Base-by-base conservation (phyloP, 2,888 invertebrate genomes). In the Nephrotoma appendiculata region DNA sequence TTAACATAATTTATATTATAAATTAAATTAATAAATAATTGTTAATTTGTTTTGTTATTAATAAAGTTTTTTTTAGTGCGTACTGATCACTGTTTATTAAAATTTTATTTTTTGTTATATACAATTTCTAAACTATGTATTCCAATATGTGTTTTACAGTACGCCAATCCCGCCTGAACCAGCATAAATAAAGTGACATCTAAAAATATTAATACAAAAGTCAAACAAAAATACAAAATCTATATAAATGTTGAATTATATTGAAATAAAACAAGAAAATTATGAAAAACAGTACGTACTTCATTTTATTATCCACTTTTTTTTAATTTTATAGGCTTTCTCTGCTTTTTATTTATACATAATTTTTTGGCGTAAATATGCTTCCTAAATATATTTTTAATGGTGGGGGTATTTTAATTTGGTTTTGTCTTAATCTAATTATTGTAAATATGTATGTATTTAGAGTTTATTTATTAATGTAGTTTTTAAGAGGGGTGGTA, bases 131-230 rank as follows among this genome's bases (percentile, higher is more conserved):
- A 44, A 86, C 87, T 84, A 87, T 84, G 43, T 86, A 84, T 86
- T 71, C 86, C 85, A 86, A 88, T 86, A 84, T 87, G 89, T 90
- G 89, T 95, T 95, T 94, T 94, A 91, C 96, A 97, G 97, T 96
- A 96, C 96, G 96, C 94, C 96, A 96, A 94, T 95, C 96, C 93
- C 96, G 96, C 93, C 95, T 96, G 94, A 96, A 95, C 94, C 95
- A 96, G 94, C 92, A 92, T 90, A 92, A 92, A 92, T 92, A 91
- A 90, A 89, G 89, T 89, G 89, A 88, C 87, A 88, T 88, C 87
- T 87, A 52, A 86, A 87, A 87, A 87, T 52, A 86, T 84, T 71
- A 43, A 71, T 31, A 71, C 71, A 31, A 71, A 71, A 71, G 31
- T 71, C 71, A 71, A 86, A 71, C 71, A 71, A 52, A 52, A 52